phyloP scores from a whole-genome alignment of 2,888 invertebrate genomes.

The Cepaea hortensis region DNA sequence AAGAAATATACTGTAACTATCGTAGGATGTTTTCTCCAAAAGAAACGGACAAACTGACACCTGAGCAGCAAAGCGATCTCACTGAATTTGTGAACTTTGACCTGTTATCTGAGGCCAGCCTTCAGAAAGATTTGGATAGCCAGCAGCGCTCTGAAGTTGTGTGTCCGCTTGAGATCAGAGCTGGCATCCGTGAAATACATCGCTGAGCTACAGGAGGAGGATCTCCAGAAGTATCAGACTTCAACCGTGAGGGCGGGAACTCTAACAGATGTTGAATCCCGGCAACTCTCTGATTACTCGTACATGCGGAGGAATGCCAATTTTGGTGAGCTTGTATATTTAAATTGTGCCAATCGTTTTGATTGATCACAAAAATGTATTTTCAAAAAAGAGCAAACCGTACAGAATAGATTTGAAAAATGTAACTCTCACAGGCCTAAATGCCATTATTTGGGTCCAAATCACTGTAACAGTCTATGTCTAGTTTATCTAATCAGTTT shows the following conservation, averaged over 20 bases:
- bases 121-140: conserved; percentile 70
- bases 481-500: too few relatives aligned
- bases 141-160: conserved; percentile 69
- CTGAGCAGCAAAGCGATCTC: conserved; percentile 64
- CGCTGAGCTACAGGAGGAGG: conserved; percentile 67
- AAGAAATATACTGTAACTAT: not conserved
- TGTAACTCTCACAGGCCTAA: too few relatives aligned
- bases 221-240: conserved; percentile 57
- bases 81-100: conserved; percentile 69
- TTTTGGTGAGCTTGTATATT: conserved; percentile 49
- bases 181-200: conserved; percentile 67
- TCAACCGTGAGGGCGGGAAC: conserved; percentile 47
- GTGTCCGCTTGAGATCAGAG: conserved; percentile 66
- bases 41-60: conserved; percentile 65
- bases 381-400: too few relatives aligned
- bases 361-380: too few relatives aligned
- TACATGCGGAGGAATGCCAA: conserved; percentile 19
- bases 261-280: conserved; percentile 47
- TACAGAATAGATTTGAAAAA: too few relatives aligned
- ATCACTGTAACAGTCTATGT: too few relatives aligned
- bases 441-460: too few relatives aligned
- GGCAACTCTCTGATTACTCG: conserved; percentile 30
- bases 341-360: too few relatives aligned
- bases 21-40: conserved; percentile 4
- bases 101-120: conserved; percentile 68